Evolutionary conservation across 2,888 invertebrate genomes (phyloP).

Genomic region (Caenorhabditis afra): DNA sequence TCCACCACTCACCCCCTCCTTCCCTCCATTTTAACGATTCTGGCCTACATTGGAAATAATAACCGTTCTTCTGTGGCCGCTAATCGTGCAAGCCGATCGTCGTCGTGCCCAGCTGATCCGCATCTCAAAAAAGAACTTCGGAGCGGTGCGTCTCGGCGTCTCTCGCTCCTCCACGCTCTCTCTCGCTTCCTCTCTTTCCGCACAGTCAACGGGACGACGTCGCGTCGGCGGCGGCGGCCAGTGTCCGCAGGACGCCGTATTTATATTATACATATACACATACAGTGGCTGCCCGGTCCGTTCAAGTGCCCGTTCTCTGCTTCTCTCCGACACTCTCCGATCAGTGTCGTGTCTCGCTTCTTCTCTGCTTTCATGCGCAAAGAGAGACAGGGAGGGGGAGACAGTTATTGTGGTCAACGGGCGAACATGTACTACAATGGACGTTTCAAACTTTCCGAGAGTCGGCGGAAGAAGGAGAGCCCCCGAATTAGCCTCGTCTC

Average conservation of each 20-base stretch:
- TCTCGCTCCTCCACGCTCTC: constrained; percentile 19
- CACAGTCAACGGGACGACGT: constrained; percentile 54
- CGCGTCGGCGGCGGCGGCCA: not conserved
- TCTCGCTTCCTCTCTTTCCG: no score
- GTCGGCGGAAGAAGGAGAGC: not conserved
- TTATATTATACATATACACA: constrained; percentile 60
- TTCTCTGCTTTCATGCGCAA: constrained; percentile 39
- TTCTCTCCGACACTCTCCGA: constrained; percentile 25
- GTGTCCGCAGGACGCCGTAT: constrained; percentile 27
- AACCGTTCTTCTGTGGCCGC: constrained; percentile 48
- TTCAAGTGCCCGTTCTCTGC: constrained; percentile 43
- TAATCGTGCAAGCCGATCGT: constrained; percentile 59
- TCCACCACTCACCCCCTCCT: not conserved
- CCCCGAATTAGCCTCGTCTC: constrained; percentile 10
- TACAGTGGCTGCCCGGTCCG: constrained; percentile 58
- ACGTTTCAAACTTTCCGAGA: constrained; percentile 41
- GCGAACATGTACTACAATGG: constrained; percentile 47
- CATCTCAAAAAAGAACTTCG: constrained; percentile 55
- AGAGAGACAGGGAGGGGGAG: constrained; percentile 25
- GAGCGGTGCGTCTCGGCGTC: constrained; percentile 1
- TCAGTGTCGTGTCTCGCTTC: constrained; percentile 28
- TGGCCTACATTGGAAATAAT: constrained; percentile 57
- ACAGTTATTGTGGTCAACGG: constrained; percentile 58
- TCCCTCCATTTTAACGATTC: constrained; percentile 38
- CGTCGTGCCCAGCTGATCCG: constrained; percentile 48